A percentile compares a stretch with the other conserved stretches of the same genome.
These are phyloP conservation scores for Tenebrio molitor DNA, from an alignment of 1,140 invertebrate species.

Conservation along the genomic window DNA sequence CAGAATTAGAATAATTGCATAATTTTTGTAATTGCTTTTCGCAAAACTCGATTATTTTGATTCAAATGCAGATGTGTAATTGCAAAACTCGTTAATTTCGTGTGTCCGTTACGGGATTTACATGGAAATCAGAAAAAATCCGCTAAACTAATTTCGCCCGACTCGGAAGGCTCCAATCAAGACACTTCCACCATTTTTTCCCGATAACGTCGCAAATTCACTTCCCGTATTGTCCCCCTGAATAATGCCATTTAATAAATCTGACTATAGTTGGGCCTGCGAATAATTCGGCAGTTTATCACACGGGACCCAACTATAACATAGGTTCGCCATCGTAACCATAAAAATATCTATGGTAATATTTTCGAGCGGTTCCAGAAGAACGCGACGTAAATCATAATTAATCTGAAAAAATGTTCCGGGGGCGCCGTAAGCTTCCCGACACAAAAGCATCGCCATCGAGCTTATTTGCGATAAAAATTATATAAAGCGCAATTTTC, in stretches of 20 bases:
- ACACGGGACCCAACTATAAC: slow-evolving; percentile 9
- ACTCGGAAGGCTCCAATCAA: not conserved
- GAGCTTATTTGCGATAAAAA: not conserved
- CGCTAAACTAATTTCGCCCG: slow-evolving; percentile 26
- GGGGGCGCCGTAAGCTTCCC: not conserved
- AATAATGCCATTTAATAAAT: slow-evolving; percentile 36
- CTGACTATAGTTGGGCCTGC: slow-evolving; percentile 5
- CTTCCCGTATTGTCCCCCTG: slow-evolving; percentile 4
- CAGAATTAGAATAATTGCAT: slow-evolving; percentile 44
- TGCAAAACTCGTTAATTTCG: slow-evolving; percentile 38
- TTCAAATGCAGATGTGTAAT: slow-evolving; percentile 40
- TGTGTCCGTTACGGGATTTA: slow-evolving; percentile 20
- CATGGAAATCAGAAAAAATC: not conserved
- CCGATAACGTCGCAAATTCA: slow-evolving; percentile 3
- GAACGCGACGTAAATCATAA: slow-evolving; percentile 1
- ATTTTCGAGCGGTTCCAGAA: not conserved
- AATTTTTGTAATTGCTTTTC: slow-evolving; percentile 46
- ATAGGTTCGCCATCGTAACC: slow-evolving; percentile 6
- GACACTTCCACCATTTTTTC: not conserved
- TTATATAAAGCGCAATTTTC: not conserved
- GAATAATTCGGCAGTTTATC: slow-evolving; percentile 34
- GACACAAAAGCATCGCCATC: not conserved
- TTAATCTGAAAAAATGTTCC: not conserved
- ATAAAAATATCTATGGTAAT: slow-evolving; percentile 18
- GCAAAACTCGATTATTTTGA: slow-evolving; percentile 35